These are phyloP conservation scores for Hippoglossus stenolepis DNA, from an alignment of 2,113 vertebrate species.

Conservation along the genomic window DNA sequence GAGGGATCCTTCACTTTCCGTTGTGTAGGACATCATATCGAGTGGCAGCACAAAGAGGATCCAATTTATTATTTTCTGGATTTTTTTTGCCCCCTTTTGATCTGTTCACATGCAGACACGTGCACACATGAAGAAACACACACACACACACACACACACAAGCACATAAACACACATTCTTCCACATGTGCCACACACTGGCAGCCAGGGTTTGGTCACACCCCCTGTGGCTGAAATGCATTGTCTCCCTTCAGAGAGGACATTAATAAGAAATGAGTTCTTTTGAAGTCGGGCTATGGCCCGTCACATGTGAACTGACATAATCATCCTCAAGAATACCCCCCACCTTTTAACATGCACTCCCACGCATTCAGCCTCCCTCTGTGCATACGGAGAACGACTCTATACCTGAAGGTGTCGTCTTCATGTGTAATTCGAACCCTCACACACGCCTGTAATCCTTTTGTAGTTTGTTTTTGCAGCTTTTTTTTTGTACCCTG, in stretches of 20 bases:
- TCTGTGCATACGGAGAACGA: constrained; percentile 16
- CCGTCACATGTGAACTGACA: constrained; percentile 67
- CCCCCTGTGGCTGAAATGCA: constrained; percentile 20
- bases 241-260: constrained; percentile 52
- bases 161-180: constrained; percentile 24
- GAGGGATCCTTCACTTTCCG: constrained; percentile 38
- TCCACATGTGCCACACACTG: neutral
- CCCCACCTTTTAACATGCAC: constrained; percentile 57
- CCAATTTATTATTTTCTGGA: constrained; percentile 55
- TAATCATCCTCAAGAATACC: constrained; percentile 57
- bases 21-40: constrained; percentile 50
- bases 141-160: constrained; percentile 19
- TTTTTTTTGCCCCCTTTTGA: constrained; percentile 49
- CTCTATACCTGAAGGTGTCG: constrained; percentile 26
- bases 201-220: constrained; percentile 18
- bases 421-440: neutral
- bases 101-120: constrained; percentile 28
- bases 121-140: neutral
- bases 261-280: constrained; percentile 68
- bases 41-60: constrained; percentile 54
- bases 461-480: constrained; percentile 37
- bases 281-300: constrained; percentile 59
- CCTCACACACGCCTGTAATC: neutral
- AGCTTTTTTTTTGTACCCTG: constrained; percentile 1
- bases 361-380: constrained; percentile 41